Conservation (phyloP, 2,797 vertebrate species). For the Danio tinwini region DNA sequence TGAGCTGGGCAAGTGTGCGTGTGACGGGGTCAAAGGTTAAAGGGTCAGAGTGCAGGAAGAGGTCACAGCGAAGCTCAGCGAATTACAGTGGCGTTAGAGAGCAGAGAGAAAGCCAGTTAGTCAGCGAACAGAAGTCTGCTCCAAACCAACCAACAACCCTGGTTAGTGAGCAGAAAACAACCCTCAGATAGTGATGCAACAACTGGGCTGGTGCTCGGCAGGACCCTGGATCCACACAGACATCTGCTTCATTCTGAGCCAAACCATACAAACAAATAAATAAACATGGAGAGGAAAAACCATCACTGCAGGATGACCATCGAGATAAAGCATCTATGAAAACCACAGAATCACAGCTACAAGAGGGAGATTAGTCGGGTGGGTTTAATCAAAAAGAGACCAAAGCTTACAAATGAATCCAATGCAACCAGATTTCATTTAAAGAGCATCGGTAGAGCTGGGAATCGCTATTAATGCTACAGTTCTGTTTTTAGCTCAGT, state of each 20-base stretch:
- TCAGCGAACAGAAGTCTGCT: slow-evolving; percentile 47
- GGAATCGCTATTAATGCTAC: background rate
- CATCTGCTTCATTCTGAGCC: slow-evolving; percentile 3
- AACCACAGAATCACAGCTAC: slow-evolving; percentile 17
- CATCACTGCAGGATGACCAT: slow-evolving; percentile 10
- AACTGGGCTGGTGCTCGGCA: slow-evolving; percentile 50
- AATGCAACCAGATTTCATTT: background rate
- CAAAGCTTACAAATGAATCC: background rate
- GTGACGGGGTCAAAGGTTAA: slow-evolving; percentile 49
- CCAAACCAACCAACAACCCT: slow-evolving; percentile 12
- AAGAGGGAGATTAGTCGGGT: slow-evolving; percentile 8
- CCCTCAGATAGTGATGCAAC: slow-evolving; percentile 36
- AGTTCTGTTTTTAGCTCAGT: background rate
- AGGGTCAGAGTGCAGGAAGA: slow-evolving; percentile 62
- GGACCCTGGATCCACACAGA: slow-evolving; percentile 57
- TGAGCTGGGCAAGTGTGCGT: slow-evolving; percentile 54
- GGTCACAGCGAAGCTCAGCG: slow-evolving; percentile 74
- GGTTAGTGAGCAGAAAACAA: slow-evolving; percentile 31
- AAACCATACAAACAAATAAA: background rate
- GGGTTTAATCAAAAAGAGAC: slow-evolving; percentile 18
- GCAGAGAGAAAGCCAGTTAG: slow-evolving; percentile 60
- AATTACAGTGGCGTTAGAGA: slow-evolving; percentile 69
- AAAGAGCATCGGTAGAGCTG: background rate
- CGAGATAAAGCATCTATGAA: slow-evolving; percentile 8
- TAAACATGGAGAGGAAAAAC: background rate